Evolutionary conservation across 1,140 invertebrate genomes (phyloP), one percentile per base, ranked within the genome.

Genomic region (Cotesia glomerata): DNA sequence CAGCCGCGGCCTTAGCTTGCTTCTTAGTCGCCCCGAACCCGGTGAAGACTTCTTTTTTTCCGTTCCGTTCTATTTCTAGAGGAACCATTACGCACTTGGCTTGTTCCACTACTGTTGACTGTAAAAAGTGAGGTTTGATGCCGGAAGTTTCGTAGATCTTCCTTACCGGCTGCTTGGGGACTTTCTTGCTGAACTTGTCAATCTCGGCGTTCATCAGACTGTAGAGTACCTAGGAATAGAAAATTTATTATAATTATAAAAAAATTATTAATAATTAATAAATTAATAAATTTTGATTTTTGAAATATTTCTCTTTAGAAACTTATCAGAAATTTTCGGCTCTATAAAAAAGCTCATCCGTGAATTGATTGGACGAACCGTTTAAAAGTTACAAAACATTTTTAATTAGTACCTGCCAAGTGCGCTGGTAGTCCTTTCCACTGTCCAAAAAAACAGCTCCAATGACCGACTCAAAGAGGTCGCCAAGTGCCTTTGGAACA

Each of bases 401-500:
- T 26, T 26, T 1, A 26, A 26, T 26, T 26, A 26, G 1, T 26
- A 26, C 91, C 32, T 89, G 84, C 97, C 97, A 99, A 0, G 96
- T 93, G 3, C 86, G 87, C 7, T 91, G 82, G n/a, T 98, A 82
- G 81, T 92, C 88, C 79, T 94, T 93, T 9, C 90, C 91, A 81
- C 91, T 92, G 88, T 99, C 97, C 8, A 99, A 83, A 82, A 93
- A 99, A 73, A 99, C 92, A 0, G 97, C 97, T 5, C 96, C 97
- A 64, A 94, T 93, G 0, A 98, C 80, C 0, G 97, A 95, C 87
- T 99, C 97, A 84, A 98, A 96, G 59, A 99, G 89, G 85, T 99
- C 97, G 3, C 96, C 96, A 11, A 99, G 87, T n/a, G 93, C 92
- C 90, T 99, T 99, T 0, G 98, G 98, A 0, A 98, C 95, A 84